phyloP scores from a whole-genome alignment of 2,113 vertebrate species.

The Haplochromis burtoni region DNA sequence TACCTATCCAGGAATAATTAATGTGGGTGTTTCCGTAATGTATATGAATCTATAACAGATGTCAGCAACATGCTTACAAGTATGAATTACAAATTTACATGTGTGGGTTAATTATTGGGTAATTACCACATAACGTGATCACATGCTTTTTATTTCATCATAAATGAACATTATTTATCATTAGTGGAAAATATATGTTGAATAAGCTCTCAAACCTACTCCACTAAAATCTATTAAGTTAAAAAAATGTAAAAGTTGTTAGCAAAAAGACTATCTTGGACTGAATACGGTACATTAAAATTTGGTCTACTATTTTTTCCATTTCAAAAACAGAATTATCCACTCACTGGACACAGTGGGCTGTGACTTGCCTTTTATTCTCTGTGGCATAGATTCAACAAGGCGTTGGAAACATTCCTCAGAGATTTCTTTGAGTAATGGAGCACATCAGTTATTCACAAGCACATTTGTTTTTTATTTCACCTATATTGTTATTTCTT shows the following conservation, averaged over 20 bases:
- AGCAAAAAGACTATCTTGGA: not conserved
- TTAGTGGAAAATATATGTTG: not conserved
- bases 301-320: not conserved
- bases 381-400: not conserved
- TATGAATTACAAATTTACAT: not conserved
- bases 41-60: not conserved
- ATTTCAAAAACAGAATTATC: not conserved
- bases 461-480: not conserved
- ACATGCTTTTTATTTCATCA: not conserved
- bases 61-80: not conserved
- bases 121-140: not conserved
- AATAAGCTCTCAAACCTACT: not conserved
- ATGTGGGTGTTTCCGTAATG: not conserved
- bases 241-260: not conserved
- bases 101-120: not conserved
- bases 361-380: not conserved
- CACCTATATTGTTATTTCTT: not conserved
- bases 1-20: not conserved
- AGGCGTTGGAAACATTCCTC: not conserved
- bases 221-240: not conserved
- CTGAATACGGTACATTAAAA: too few relatives aligned
- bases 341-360: not conserved
- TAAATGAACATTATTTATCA: not conserved
- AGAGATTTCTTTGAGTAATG: not conserved
- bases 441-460: not conserved